phyloP scores from a whole-genome alignment of 2,113 vertebrate species.

The Dipodomys stephensi region DNA sequence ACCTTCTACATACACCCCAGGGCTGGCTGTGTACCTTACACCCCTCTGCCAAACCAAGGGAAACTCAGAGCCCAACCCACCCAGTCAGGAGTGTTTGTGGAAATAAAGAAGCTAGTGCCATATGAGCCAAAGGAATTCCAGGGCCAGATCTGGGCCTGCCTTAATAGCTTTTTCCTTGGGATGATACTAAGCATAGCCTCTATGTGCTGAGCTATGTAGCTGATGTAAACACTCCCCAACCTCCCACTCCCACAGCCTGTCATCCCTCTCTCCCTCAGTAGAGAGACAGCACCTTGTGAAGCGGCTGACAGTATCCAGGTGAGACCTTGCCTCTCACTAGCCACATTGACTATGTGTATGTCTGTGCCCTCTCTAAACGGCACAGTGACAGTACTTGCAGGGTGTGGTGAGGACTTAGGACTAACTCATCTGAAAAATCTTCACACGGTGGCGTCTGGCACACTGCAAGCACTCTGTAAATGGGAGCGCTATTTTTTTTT shows the following conservation, averaged over 20 bases:
- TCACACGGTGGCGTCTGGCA: background rate
- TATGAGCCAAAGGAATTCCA: background rate
- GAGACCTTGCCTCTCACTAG: background rate
- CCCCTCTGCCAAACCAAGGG: background rate
- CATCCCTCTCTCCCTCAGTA: no score
- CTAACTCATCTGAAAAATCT: background rate
- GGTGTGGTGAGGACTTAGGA: background rate
- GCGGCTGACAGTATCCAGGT: background rate
- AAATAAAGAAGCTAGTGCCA: background rate
- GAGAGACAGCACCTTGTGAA: background rate
- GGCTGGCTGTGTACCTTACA: background rate
- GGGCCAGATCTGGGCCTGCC: background rate
- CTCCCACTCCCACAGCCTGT: background rate
- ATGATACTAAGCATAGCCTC: conserved; percentile 4
- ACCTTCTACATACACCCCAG: background rate
- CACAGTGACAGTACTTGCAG: background rate
- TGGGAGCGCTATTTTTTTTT: background rate
- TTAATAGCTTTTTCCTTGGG: background rate
- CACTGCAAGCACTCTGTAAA: background rate
- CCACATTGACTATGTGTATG: background rate
- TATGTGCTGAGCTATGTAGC: background rate
- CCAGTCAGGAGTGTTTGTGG: background rate
- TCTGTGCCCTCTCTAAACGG: background rate
- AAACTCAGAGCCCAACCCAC: background rate
- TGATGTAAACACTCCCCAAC: background rate